Base-by-base conservation (phyloP, 2,888 invertebrate species). In the Drosophila ezoana region DNA sequence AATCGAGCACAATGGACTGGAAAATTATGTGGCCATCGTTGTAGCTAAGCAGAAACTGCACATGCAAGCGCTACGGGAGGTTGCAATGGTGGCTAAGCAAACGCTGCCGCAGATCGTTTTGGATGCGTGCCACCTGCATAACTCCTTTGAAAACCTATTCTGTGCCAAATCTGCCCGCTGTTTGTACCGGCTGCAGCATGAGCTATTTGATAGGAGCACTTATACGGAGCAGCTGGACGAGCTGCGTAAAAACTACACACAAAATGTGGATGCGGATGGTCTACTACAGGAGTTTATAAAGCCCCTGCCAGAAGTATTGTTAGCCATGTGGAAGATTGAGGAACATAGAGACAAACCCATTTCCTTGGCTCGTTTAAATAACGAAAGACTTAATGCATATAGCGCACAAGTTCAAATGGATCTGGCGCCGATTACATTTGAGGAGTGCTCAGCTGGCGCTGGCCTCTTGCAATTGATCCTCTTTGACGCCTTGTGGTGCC, bases 401-500 rank as follows among this genome's bases (percentile, higher is more conserved):
- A 10, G 52, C 13, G 59, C 20, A 3, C 72, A 72, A 13, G 72
- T 49, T 14, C 72, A 75, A 40, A 75, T 76, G 32, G 62, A 72
- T 53, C 11, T 75, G 1, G 76, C 74, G 2, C 74, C 74, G 0
- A 63, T 76, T 0, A 23, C 67, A 18, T 72, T 53, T n/a, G 74
- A 75, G 35, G 74, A 75, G 13, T 72, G 76, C 41, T 10, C 37
- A 2, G 44, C 56, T 0, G 76, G 76, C 10, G 59, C 45, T 2
- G 74, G 74, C 0, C 37, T 75, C 8, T 20, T 75, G 18, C 74
- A 75, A 33, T 49, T 75, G 18, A 37, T 75, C 13, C 56, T 75
- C 14, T 75, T 75, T 6, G 74, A 75, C 28, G 52, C 74, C 1
- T 32, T 72, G 13, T 75, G 74, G 74, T 72, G 74, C 11, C 38